These are phyloP conservation scores for Mirza zaza DNA, from an alignment of 2,113 vertebrate genomes.

Conservation along the genomic window DNA sequence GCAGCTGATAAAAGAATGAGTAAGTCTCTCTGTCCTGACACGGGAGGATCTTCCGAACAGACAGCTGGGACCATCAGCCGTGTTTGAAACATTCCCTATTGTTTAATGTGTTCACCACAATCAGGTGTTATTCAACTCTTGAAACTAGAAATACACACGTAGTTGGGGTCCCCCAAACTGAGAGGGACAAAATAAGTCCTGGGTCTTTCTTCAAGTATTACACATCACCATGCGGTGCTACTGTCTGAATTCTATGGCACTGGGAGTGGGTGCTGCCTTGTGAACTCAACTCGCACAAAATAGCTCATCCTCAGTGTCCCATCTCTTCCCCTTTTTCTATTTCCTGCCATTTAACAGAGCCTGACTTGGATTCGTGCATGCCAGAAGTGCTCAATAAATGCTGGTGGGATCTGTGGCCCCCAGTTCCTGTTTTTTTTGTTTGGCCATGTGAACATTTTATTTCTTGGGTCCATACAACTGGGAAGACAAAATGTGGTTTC, in stretches of 20 bases:
- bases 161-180: background rate
- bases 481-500: background rate
- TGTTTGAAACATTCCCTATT: background rate
- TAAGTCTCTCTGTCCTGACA: background rate
- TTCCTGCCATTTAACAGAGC: too few relatives aligned
- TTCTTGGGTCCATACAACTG: background rate
- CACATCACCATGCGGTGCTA: background rate
- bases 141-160: background rate
- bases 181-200: background rate
- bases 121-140: background rate
- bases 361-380: background rate
- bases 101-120: background rate
- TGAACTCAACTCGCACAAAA: background rate
- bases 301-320: background rate
- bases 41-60: background rate
- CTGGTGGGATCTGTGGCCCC: background rate
- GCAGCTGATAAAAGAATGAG: background rate
- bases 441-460: background rate
- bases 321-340: background rate
- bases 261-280: background rate
- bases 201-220: background rate
- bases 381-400: background rate
- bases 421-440: background rate
- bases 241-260: too few relatives aligned
- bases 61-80: background rate